Evolutionary conservation across 2,888 invertebrate genomes (phyloP), one percentile per base, ranked within the genome.

Genomic region (Entomobrya proxima): DNA sequence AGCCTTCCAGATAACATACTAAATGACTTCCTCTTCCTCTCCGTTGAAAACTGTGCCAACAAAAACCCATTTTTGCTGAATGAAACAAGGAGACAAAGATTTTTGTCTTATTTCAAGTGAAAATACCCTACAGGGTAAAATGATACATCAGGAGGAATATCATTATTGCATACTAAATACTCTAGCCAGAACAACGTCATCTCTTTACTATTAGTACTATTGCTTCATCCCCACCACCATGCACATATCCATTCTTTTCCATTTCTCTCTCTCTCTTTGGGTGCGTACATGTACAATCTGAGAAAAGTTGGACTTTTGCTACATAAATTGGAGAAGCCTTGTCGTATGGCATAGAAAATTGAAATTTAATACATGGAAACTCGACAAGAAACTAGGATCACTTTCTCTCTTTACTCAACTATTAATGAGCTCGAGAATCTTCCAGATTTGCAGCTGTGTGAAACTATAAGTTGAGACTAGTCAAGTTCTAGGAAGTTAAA

Each of bases 291-390:
- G 40, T 67, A 67, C 74, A 75, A 50, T 61, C 40, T 24, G 21
- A 74, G 47, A 82, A 75, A 47, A 64, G 44, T 61, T 75, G 61
- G 75, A 61, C 75, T 75, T 82, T 58, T 61, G 47, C 74, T 64
- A 82, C 61, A 82, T 82, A 82, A 82, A 82, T 74, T 82, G 74
- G 64, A 18, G 32, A 74, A 75, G 35, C 61, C 64, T 35, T 82
- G 81, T 82, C 81, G 81, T 75, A 58, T 82, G 81, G 84, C 67
- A 77, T 44, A 77, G 77, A 84, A 82, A 83, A 84, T 84, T 84
- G 84, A 84, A 84, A 84, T 84, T 84, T 84, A 84, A 84, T 84
- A 84, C 84, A 67, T 83, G 76, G 76, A 76, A 84, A 77, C 55
- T 84, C 84, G 76, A 69, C 74, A 76, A 55, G 76, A 67, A 83